Evolutionary conservation across 2,888 invertebrate genomes (phyloP), one percentile per base, ranked within the genome.

Genomic region (Trissoscelio sp.): DNA sequence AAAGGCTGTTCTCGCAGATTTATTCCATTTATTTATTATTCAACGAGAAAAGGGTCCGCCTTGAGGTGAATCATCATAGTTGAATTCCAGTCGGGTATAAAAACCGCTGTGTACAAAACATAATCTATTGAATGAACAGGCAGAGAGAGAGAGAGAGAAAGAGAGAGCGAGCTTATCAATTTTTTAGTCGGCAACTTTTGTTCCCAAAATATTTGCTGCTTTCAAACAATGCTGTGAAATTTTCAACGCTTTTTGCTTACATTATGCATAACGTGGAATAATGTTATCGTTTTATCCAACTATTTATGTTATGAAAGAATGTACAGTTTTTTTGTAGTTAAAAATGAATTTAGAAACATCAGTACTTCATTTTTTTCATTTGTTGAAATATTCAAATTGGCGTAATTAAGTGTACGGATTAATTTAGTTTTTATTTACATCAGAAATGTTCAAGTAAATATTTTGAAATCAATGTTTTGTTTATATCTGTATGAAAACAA

Each of bases 21-120:
- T 80, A 73, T 73, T 51, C 66, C 66, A 64, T 79, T 82, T 70
- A 75, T 82, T 79, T 78, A 78, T 81, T 70, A 81, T 73, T 78
- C 60, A 72, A 22, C 64, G 11, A 6, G 44, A 53, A 73, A 72
- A 70, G 73, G 62, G 46, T 55, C 28, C 34, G 12, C 22, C 12
- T 37, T 44, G 34, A 72, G 67, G 24, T 42, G 60, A 66, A 67
- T 77, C 60, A 60, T 67, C 46, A 51, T 51, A 53, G 55, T 51
- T 39, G 60, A 46, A 62, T 58, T 73, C 44, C 46, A 20, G 20
- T 3, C 3, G 9, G 28, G 55, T 7, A 31, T 31, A 67, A 57
- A 31, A 31, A 55, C 11, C 4, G 28, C 14, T 2, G 28, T 7
- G 31, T 1, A 16, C 57, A 72, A 55, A 60, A 34, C 58, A 28